A percentile compares a stretch with the other conserved stretches of the same genome.
These are phyloP conservation scores for Leucozona laternaria DNA, from an alignment of 2,888 invertebrate genomes.

Conservation along the genomic window DNA sequence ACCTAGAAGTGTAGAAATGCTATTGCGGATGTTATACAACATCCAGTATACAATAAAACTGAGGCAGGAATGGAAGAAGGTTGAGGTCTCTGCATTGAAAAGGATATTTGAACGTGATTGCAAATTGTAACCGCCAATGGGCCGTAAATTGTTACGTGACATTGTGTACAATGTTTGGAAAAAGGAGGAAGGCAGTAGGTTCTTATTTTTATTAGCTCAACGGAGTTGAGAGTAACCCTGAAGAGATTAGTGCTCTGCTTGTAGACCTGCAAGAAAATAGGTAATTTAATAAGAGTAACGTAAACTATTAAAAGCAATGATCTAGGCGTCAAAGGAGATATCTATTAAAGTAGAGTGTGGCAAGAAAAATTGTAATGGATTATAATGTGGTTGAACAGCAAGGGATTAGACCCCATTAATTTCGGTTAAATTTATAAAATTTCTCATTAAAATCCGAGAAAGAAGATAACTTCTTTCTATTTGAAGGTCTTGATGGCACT, in stretches of 20 bases:
- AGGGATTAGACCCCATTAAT: background rate
- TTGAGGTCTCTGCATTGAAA: constrained; percentile 52
- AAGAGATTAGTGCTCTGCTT: constrained; percentile 54
- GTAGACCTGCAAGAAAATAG: constrained; percentile 28
- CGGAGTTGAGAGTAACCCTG: constrained; percentile 3
- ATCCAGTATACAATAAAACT: constrained; percentile 51
- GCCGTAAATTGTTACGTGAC: constrained; percentile 83
- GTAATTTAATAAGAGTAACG: constrained; percentile 58
- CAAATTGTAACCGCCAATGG: constrained; percentile 83
- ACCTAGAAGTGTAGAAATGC: constrained; percentile 23
- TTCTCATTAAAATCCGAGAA: background rate
- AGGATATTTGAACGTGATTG: constrained; percentile 81
- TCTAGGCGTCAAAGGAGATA: constrained; percentile 47
- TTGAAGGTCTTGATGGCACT: too few species aligned
- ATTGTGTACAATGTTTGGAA: constrained; percentile 45
- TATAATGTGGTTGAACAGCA: background rate
- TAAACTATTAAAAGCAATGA: constrained; percentile 49
- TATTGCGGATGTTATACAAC: constrained; percentile 43
- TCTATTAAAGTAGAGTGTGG: constrained; percentile 10
- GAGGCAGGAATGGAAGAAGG: constrained; percentile 11
- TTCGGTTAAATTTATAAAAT: background rate
- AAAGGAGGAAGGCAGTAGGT: constrained; percentile 4
- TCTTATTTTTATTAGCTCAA: constrained; percentile 11
- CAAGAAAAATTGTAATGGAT: constrained; percentile 8
- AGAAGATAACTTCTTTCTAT: background rate